A percentile compares a stretch with the other conserved stretches of the same genome.
phyloP scores from a whole-genome alignment of 1,140 invertebrate genomes.

The Panulirus ornatus region DNA sequence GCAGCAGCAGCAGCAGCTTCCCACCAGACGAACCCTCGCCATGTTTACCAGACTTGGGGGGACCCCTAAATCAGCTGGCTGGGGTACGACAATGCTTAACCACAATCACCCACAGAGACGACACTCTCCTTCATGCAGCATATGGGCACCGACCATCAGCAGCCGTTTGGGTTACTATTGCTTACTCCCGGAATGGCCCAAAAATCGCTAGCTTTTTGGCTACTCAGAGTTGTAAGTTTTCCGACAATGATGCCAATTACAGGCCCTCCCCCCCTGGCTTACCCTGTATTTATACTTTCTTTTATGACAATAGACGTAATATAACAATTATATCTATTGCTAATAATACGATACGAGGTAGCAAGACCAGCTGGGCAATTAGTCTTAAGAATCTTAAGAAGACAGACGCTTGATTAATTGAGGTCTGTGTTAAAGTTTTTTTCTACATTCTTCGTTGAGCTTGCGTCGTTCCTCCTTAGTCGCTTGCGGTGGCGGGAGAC shows the following conservation, averaged over 20 bases:
- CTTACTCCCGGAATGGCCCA: constrained; percentile 8
- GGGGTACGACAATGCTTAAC: constrained; percentile 49
- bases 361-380: too few species aligned
- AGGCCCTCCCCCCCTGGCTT: not conserved
- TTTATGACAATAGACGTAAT: too few species aligned
- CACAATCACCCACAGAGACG: constrained; percentile 51
- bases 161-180: not conserved
- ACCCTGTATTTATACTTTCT: too few species aligned
- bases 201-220: constrained; percentile 49
- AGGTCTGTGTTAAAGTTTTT: not conserved
- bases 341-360: not conserved
- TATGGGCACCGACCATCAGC: constrained; percentile 44
- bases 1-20: constrained; percentile 2
- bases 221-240: not conserved
- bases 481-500: not conserved
- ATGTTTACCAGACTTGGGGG: constrained; percentile 47
- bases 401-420: too few species aligned
- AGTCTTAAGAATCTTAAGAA: too few species aligned
- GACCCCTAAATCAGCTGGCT: constrained; percentile 31
- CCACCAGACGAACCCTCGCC: constrained; percentile 41
- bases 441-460: not conserved
- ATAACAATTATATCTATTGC: too few species aligned
- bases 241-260: constrained; percentile 28
- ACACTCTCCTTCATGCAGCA: constrained; percentile 43
- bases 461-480: not conserved